A percentile compares a stretch with the other conserved stretches of the same genome.
Evolutionary conservation across 2,888 invertebrate genomes (phyloP).

Genomic region (Clostera curtula): DNA sequence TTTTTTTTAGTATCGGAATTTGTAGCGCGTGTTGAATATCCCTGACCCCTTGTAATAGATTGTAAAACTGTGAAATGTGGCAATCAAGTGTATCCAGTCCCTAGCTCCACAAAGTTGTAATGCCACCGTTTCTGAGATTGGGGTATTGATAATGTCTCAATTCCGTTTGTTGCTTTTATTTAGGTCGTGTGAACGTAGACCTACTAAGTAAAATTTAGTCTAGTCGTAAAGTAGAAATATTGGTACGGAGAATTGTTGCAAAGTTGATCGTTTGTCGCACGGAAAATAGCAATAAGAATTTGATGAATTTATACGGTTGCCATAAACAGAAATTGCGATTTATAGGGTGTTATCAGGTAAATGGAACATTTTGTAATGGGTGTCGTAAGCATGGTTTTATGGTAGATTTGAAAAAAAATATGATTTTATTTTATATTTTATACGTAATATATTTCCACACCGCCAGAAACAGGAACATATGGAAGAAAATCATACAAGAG

Average conservation of each 20-base stretch:
- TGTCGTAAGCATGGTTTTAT: slow-evolving; percentile 23
- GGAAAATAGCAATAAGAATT: slow-evolving; percentile 28
- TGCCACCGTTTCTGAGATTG: slow-evolving; percentile 1
- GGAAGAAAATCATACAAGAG: too few relatives aligned
- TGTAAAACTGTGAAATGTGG: slow-evolving; percentile 21
- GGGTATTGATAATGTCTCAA: background rate
- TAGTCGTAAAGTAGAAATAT: slow-evolving; percentile 13
- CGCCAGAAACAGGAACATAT: too few relatives aligned
- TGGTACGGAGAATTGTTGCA: slow-evolving; percentile 15
- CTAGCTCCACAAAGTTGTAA: slow-evolving; percentile 3
- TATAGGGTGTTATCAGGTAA: slow-evolving; percentile 27
- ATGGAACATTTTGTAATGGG: slow-evolving; percentile 23
- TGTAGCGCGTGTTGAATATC: slow-evolving; percentile 40
- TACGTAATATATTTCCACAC: too few relatives aligned
- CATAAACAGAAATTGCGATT: slow-evolving; percentile 25
- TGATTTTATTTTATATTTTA: too few relatives aligned
- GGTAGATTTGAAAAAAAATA: slow-evolving; percentile 14
- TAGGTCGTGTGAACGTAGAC: background rate
- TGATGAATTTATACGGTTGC: slow-evolving; percentile 23
- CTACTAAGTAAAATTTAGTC: slow-evolving; percentile 10
- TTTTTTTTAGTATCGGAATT: slow-evolving; percentile 46
- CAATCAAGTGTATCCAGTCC: slow-evolving; percentile 10
- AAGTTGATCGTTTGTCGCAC: slow-evolving; percentile 23
- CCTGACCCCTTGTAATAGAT: slow-evolving; percentile 27
- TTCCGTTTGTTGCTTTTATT: slow-evolving; percentile 1